Percentiles rank a stretch among this genome's conserved stretches.
Evolutionary conservation across 1,140 invertebrate genomes (phyloP).

Genomic region (Babylonia areolata): DNA sequence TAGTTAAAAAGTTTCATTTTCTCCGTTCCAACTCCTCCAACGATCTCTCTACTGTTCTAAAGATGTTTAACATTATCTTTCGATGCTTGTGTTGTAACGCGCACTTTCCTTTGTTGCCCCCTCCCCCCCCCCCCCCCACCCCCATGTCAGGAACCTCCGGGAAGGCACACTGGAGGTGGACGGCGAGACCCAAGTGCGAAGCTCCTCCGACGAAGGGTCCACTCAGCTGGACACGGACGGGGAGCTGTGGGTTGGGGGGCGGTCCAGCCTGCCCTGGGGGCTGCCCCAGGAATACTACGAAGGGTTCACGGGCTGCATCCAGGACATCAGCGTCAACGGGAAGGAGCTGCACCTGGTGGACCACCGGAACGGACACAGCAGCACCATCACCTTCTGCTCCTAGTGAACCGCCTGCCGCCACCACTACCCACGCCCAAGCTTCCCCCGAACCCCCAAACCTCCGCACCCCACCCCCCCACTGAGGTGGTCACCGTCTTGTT

Average conservation of each 20-base stretch:
- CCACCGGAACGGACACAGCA: slow-evolving; percentile 55
- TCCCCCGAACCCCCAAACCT: too few species aligned
- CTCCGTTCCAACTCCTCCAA: too few species aligned
- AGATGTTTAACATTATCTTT: too few species aligned
- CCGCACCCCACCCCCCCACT: too few species aligned
- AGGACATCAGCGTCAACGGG: slow-evolving; percentile 63
- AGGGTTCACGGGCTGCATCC: slow-evolving; percentile 82
- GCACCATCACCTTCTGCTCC: slow-evolving; percentile 50
- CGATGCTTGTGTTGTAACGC: too few species aligned
- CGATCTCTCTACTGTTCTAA: too few species aligned
- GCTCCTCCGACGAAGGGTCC: slow-evolving; percentile 81
- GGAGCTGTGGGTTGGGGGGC: slow-evolving; percentile 83
- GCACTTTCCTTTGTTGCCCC: too few species aligned
- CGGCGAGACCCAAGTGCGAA: slow-evolving; percentile 80
- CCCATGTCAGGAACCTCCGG: slow-evolving; percentile 80
- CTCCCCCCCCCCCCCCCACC: neutral
- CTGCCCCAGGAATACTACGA: slow-evolving; percentile 79
- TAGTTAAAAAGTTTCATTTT: too few species aligned
- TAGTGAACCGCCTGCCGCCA: slow-evolving; percentile 33
- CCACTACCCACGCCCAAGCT: too few species aligned
- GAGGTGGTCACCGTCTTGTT: neutral
- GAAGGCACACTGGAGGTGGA: slow-evolving; percentile 84
- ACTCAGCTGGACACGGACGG: slow-evolving; percentile 85
- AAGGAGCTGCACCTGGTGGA: slow-evolving; percentile 63
- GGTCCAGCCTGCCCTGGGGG: slow-evolving; percentile 80